These are phyloP conservation scores for Epirrhoe tristata DNA, from an alignment of 2,888 invertebrate genomes.

Conservation along the genomic window DNA sequence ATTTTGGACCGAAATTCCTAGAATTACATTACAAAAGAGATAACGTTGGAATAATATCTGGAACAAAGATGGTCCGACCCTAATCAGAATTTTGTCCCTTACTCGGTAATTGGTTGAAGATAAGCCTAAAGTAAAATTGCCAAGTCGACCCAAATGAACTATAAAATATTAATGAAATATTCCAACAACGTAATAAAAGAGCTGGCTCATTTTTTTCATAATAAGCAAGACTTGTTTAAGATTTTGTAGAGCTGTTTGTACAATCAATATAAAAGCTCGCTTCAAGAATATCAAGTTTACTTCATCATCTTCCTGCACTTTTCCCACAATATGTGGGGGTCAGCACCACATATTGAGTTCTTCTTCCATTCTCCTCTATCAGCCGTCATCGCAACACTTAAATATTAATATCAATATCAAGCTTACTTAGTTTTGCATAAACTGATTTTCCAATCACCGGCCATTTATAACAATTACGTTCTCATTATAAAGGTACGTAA, in stretches of 20 bases:
- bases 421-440: neutral
- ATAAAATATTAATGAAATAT: slow-evolving; percentile 33
- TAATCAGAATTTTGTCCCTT: slow-evolving; percentile 35
- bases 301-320: too few relatives aligned
- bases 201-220: neutral
- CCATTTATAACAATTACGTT: slow-evolving; percentile 65
- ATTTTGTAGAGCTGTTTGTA: too few relatives aligned
- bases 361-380: too few relatives aligned
- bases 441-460: slow-evolving; percentile 27
- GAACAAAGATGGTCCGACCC: slow-evolving; percentile 32
- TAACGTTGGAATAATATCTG: slow-evolving; percentile 18
- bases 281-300: too few relatives aligned
- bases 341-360: too few relatives aligned
- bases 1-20: neutral
- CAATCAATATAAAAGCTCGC: too few relatives aligned
- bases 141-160: slow-evolving; percentile 27
- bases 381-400: too few relatives aligned
- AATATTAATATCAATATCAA: neutral
- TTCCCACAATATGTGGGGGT: too few relatives aligned
- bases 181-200: slow-evolving; percentile 5
- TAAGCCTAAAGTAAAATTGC: slow-evolving; percentile 32
- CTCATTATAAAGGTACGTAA: slow-evolving; percentile 73
- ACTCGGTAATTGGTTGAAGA: slow-evolving; percentile 28
- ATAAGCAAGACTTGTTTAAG: neutral
- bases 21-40: neutral